phyloP scores from a whole-genome alignment of 2,888 invertebrate species.

The Thyatira batis region DNA sequence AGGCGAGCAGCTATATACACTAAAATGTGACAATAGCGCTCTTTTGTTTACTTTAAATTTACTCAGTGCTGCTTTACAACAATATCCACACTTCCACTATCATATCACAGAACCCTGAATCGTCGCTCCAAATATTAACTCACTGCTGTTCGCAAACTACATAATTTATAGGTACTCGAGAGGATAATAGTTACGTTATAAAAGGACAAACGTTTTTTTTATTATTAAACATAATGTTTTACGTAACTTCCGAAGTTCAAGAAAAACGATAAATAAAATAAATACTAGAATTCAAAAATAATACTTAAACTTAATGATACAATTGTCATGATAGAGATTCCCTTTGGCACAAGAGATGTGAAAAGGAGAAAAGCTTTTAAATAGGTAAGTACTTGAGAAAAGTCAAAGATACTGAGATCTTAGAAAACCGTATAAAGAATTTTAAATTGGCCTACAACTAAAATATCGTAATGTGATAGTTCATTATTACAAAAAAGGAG shows the following conservation, averaged over 20 bases:
- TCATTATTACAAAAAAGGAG: conserved; percentile 24
- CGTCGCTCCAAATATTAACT: conserved; percentile 33
- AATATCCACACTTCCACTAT: conserved; percentile 51
- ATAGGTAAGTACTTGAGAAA: conserved; percentile 35
- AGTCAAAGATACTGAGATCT: conserved; percentile 69
- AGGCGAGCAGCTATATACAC: neutral
- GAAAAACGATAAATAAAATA: conserved; percentile 60
- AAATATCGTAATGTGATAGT: conserved; percentile 48
- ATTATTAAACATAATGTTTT: no score
- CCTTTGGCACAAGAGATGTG: conserved; percentile 72
- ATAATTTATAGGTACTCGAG: conserved; percentile 18
- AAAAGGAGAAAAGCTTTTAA: conserved; percentile 39
- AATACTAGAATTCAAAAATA: conserved; percentile 59
- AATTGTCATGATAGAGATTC: conserved; percentile 69
- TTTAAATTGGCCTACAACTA: conserved; percentile 50
- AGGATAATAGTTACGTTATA: neutral
- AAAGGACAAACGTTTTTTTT: neutral
- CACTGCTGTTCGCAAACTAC: conserved; percentile 42
- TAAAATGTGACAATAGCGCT: neutral
- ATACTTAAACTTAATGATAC: conserved; percentile 40
- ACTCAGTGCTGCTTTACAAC: conserved; percentile 35
- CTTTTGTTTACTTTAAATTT: conserved; percentile 6
- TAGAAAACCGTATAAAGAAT: conserved; percentile 73
- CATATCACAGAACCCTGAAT: conserved; percentile 72
- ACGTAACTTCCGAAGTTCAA: conserved; percentile 22